Evolutionary conservation across 1,140 invertebrate species (phyloP).

Genomic region (Nebria ingens): DNA sequence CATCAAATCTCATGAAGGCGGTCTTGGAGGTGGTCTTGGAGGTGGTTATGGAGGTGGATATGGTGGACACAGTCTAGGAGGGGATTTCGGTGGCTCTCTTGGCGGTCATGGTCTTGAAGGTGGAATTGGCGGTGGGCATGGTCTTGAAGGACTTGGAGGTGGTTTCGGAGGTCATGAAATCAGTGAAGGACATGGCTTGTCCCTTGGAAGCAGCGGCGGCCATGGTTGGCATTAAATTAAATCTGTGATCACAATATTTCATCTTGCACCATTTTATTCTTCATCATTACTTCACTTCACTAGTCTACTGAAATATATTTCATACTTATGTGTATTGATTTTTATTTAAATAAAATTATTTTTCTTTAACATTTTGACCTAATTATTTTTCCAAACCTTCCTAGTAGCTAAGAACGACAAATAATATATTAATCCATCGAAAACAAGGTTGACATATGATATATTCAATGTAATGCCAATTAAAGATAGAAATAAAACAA

Average conservation of each 20-base stretch:
- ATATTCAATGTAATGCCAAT: too few species aligned
- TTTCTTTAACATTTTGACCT: neutral
- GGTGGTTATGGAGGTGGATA: constrained; percentile 11
- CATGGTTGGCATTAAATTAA: neutral
- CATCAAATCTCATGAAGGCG: constrained; percentile 20
- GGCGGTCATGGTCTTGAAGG: constrained; percentile 13
- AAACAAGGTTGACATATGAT: too few species aligned
- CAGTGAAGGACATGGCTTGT: neutral
- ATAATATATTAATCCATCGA: too few species aligned
- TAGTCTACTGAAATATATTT: neutral
- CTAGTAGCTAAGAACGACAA: too few species aligned
- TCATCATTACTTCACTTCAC: neutral
- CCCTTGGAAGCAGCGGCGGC: neutral
- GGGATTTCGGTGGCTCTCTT: constrained; percentile 12
- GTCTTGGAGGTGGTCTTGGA: constrained; percentile 12
- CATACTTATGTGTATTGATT: neutral
- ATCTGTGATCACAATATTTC: neutral
- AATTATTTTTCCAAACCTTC: neutral
- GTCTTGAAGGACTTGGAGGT: constrained; percentile 1
- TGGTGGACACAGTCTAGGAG: constrained; percentile 11
- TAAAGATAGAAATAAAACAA: too few species aligned
- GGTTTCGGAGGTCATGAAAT: constrained; percentile 1
- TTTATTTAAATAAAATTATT: neutral
- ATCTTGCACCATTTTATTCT: neutral
- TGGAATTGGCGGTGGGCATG: constrained; percentile 10